A percentile compares a stretch with the other conserved stretches of the same genome.
Evolutionary conservation across 2,797 vertebrate species (phyloP).

Genomic region (Nyctalus aviator): DNA sequence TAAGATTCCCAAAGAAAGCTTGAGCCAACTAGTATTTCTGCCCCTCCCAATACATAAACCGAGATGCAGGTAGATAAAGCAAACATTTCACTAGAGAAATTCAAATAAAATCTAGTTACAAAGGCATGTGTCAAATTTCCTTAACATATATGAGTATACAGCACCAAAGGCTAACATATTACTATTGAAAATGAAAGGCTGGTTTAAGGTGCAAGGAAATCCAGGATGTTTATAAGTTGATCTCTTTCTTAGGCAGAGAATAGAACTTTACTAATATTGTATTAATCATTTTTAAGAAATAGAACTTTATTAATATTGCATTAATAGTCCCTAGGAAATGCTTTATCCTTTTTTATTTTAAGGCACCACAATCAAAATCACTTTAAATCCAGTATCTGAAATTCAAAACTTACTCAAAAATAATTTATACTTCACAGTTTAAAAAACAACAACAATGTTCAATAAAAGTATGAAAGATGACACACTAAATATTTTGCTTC

Average conservation of each 20-base stretch:
- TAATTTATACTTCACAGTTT: constrained; percentile 8
- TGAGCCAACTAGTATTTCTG: background rate
- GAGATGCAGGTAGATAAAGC: background rate
- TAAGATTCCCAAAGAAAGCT: constrained; percentile 29
- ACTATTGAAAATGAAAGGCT: constrained; percentile 5
- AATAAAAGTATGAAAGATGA: background rate
- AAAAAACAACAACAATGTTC: background rate
- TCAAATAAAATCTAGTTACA: constrained; percentile 33
- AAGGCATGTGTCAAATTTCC: background rate
- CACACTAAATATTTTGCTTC: constrained; percentile 5
- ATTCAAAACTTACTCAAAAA: background rate
- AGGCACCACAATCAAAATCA: background rate
- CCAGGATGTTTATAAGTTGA: background rate
- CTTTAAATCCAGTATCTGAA: constrained; percentile 51
- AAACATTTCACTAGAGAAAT: constrained; percentile 14
- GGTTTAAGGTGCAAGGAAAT: constrained; percentile 43
- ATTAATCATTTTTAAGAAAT: background rate
- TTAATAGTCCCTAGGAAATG: background rate
- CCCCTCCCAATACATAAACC: background rate
- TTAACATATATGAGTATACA: background rate
- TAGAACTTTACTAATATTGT: background rate
- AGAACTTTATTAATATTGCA: background rate
- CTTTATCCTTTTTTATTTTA: constrained; percentile 39
- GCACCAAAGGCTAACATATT: constrained; percentile 26
- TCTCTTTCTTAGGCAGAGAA: constrained; percentile 32